Conservation (phyloP, 2,113 vertebrate species). For the Ceyx cyanopectus region DNA sequence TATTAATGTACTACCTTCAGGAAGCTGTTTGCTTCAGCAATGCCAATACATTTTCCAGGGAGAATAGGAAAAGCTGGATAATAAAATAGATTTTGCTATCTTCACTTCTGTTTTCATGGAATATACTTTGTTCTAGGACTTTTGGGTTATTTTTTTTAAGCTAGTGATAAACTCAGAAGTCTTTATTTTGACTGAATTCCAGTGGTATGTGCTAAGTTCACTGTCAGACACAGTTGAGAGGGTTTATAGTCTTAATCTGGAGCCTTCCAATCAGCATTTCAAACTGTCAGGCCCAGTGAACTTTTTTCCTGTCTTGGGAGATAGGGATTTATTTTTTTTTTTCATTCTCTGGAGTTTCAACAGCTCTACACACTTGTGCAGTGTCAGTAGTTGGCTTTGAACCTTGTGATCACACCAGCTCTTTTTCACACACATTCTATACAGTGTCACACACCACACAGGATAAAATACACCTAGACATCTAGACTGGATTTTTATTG, state of each 20-base stretch:
- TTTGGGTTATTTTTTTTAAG: not conserved
- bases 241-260: not conserved
- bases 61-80: not conserved
- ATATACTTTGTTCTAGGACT: not conserved
- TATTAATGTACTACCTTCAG: not conserved
- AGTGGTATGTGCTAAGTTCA: not conserved
- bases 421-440: not conserved
- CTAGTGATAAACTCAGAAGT: not conserved
- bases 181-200: not conserved
- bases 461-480: not conserved
- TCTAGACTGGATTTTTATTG: not conserved
- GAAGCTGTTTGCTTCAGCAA: not conserved
- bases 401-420: not conserved
- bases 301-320: not conserved
- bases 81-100: not conserved
- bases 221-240: not conserved
- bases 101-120: not conserved
- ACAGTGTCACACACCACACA: accelerated
- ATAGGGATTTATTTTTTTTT: not conserved
- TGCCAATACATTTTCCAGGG: not conserved
- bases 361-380: not conserved
- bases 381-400: not conserved
- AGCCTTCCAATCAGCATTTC: not conserved
- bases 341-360: not conserved
- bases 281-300: not conserved